Conservation (phyloP, 37 sponge, comb jelly and placozoan genomes). For the Agelas oroides region DNA sequence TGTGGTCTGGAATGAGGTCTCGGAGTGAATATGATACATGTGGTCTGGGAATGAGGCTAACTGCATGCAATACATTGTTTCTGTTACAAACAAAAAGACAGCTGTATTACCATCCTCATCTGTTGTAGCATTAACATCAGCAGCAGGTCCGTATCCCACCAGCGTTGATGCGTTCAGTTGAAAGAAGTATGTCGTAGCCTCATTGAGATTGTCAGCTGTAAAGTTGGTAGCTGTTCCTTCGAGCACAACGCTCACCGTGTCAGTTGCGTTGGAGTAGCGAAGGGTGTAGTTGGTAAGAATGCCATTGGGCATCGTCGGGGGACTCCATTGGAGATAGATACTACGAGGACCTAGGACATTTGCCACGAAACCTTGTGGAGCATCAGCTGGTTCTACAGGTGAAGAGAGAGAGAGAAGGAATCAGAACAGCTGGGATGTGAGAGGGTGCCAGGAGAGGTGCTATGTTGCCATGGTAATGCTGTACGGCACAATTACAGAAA, state of each 20-base stretch:
- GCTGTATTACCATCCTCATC: constrained; percentile 31
- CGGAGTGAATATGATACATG: too few relatives aligned
- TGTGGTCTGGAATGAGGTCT: too few relatives aligned
- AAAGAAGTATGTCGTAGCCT: constrained; percentile 53
- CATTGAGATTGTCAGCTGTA: constrained; percentile 17
- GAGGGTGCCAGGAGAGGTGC: too few relatives aligned
- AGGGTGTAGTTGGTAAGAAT: constrained; percentile 34
- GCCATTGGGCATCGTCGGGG: constrained; percentile 48
- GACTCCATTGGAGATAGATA: constrained; percentile 11
- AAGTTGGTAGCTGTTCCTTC: constrained; percentile 1
- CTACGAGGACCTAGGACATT: background rate
- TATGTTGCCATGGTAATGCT: too few relatives aligned
- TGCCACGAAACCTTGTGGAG: background rate
- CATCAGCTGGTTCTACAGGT: constrained; percentile 13
- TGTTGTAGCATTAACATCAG: background rate
- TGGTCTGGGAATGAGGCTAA: too few relatives aligned
- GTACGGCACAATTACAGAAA: too few relatives aligned
- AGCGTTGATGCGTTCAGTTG: constrained; percentile 49
- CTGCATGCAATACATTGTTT: background rate
- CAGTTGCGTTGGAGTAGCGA: constrained; percentile 16
- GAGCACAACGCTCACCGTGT: background rate
- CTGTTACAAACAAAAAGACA: too few relatives aligned
- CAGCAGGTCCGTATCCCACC: constrained; percentile 40
- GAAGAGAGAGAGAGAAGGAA: background rate
- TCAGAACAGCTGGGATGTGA: too few relatives aligned